Base-by-base conservation (phyloP, 2,888 invertebrate genomes). In the Malthinus seriepunctatus region DNA sequence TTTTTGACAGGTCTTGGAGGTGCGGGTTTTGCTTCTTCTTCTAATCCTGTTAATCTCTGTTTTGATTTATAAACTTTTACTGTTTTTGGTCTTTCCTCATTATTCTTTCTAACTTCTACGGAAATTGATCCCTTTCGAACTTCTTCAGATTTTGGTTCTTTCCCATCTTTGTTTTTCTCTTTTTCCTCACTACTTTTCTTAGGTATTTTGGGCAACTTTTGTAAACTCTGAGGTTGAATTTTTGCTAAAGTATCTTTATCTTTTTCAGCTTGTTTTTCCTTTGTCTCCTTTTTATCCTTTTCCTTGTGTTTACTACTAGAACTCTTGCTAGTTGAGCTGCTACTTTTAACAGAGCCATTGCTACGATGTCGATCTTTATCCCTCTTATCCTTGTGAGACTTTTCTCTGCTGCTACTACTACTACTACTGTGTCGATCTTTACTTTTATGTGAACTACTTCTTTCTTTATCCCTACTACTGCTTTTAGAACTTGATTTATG, bases 61-160 rank as follows among this genome's bases (percentile, higher is more conserved):
- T 93, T 94, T 0, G 93, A 91, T 78, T 93, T 88, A 76, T 89
- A 93, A 10, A 91, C 90, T 84, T 95, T 96, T 0, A 95, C 95
- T 35, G 95, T 95, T 80, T 93, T 93, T 3, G 93, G 89, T 70
- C 94, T 82, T 51, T 81, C 86, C 50, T 87, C 84, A 65, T 87
- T 87, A 60, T 83, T 84, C 77, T 89, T 90, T 60, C 91, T 82
- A 53, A 88, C 86, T 82, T 92, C 92, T 67, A 92, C 90, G 0
- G 91, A 91, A 76, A 91, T 90, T 2, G 91, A 89, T 35, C 88
- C 88, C 67, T 89, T 90, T 68, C 88, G 88, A 71, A 83, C 67
- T 10, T 67, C 84, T 69, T 85, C 79, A 73, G 72, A 73, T 56
- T 78, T 80, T 32, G 59, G 57, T 8, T 63, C 63, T 51, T 81